Conservation (phyloP, 2,113 vertebrate species). For the Zeus faber region DNA sequence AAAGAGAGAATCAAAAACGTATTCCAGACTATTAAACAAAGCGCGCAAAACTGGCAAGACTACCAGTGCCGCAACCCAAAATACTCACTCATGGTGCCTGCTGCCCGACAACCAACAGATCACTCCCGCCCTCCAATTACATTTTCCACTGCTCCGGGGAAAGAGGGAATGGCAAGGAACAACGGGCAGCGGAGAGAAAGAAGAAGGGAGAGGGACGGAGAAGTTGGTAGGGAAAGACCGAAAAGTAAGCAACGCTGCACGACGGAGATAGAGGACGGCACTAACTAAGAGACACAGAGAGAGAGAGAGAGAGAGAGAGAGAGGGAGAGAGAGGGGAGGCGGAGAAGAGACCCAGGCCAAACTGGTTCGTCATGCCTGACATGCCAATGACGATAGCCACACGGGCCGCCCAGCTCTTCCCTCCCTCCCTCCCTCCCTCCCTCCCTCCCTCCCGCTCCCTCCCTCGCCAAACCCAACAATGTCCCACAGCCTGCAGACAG, state of each 20-base stretch:
- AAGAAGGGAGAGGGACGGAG: conserved; percentile 9
- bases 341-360: conserved; percentile 48
- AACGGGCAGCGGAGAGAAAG: conserved; percentile 22
- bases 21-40: too few relatives aligned
- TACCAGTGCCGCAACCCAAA: too few relatives aligned
- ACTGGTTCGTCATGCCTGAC: conserved; percentile 62
- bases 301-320: conserved; percentile 1
- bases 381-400: conserved; percentile 60
- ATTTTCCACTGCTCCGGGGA: conserved; percentile 51
- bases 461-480: too few relatives aligned
- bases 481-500: too few relatives aligned
- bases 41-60: too few relatives aligned
- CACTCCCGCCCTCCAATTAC: conserved; percentile 49
- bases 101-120: conserved; percentile 45
- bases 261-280: conserved; percentile 37
- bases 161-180: conserved; percentile 24
- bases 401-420: conserved; percentile 39
- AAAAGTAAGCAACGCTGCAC: too few relatives aligned
- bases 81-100: conserved; percentile 74
- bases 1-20: too few relatives aligned
- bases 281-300: background rate
- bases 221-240: background rate
- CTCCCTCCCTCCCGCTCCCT: background rate
- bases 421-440: background rate
- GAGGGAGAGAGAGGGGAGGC: conserved; percentile 27